Base-by-base conservation (phyloP, 1,140 invertebrate species). In the Micrasema minimum region DNA sequence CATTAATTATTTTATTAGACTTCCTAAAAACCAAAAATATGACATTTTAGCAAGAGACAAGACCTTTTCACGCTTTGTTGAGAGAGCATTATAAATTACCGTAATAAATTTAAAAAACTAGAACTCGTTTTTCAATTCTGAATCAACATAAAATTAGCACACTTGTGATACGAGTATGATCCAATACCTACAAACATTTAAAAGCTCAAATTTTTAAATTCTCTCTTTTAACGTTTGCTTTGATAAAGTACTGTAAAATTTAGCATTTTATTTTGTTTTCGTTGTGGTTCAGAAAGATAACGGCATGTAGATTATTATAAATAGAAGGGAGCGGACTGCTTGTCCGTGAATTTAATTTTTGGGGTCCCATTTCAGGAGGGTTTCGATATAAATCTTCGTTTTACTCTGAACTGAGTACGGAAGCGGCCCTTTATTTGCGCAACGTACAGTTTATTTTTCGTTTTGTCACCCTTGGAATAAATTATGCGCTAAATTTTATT, bases 381-480 rank as follows among this genome's bases (percentile, higher is more conserved):
- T 51, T 45, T 12, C 23, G 20, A 74, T 41, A 74, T 74, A 74
- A 70, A 74, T 74, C 72, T 74, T 74, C 61, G 64, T 74, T 74
- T 66, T 41, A 46, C 55, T 55, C 57, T 12, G 38, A 50, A 57
- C 50, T 35, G 22, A 37, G 12, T 3, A 37, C 35, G 1, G 38
- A n/a, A 38, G 59, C 53, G 22, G 53, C 57, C 62, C 61, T 71
- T 71, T 71, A 71, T 71, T 66, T 55, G 23, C 22, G 18, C 37
- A 51, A 57, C 35, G 72, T 51, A 70, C 72, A 62, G 66, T 70
- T 69, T 74, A 66, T 69, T 74, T 70, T 74, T 70, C 62, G 72
- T 74, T 70, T 69, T 74, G 72, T 70, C 72, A 62, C 72, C 69
- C 72, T 48, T 57, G 53, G 59, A 37, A 70, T 74, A 74, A 74